Percentiles rank a stretch among this genome's conserved stretches.
Evolutionary conservation across 2,797 vertebrate species (phyloP).

Genomic region (Sebastes cheni): DNA sequence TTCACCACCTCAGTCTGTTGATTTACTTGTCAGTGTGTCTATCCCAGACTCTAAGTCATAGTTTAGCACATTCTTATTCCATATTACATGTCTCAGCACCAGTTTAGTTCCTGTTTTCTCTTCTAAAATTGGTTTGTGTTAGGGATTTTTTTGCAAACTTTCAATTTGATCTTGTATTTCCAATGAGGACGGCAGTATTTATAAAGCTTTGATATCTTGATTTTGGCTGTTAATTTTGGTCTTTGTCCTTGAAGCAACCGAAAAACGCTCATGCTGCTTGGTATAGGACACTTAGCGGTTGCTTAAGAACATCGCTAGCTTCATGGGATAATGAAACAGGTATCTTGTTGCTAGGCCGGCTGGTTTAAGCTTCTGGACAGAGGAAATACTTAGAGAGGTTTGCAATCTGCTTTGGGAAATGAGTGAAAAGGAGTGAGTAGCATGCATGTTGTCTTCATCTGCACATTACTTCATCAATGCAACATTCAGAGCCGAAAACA

Average conservation of each 20-base stretch:
- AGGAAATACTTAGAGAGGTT: neutral
- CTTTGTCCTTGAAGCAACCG: conserved; percentile 26
- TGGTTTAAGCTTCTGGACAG: neutral
- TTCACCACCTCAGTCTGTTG: neutral
- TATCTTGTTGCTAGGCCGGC: neutral
- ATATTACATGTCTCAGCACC: neutral
- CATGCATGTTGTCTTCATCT: conserved; percentile 11
- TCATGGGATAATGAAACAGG: neutral
- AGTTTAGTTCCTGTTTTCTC: neutral
- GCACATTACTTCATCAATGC: conserved; percentile 7
- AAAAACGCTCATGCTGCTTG: neutral
- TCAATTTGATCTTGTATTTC: conserved; percentile 16
- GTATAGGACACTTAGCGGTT: neutral
- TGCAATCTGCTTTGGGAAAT: neutral
- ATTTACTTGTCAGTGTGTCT: neutral
- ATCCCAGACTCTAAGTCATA: neutral
- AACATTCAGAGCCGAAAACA: neutral
- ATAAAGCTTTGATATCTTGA: neutral
- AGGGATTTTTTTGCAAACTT: neutral
- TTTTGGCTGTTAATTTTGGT: conserved; percentile 2
- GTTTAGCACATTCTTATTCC: neutral
- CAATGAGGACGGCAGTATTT: neutral
- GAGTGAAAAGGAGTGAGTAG: neutral
- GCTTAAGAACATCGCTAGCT: neutral
- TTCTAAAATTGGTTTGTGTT: neutral